Evolutionary conservation across 1,140 invertebrate species (phyloP).

Genomic region (Drosophila micromelanica): DNA sequence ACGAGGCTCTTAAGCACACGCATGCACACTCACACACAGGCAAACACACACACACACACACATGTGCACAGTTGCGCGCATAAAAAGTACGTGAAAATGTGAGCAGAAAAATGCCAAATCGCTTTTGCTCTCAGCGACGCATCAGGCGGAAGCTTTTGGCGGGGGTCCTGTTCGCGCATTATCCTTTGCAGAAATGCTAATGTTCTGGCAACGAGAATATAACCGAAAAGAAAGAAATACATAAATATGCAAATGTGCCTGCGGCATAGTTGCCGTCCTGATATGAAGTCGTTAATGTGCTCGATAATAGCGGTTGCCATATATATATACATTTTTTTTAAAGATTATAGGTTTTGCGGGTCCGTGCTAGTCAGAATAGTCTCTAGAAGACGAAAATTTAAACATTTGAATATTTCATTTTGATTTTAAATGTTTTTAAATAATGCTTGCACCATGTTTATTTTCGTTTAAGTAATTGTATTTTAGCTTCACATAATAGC

Average conservation of each 20-base stretch:
- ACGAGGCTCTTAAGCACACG: constrained; percentile 79
- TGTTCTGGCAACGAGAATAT: constrained; percentile 55
- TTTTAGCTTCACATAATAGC: too few relatives aligned
- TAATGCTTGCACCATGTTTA: too few relatives aligned
- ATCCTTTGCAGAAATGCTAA: constrained; percentile 77
- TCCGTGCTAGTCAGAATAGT: background rate
- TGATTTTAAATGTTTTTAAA: too few relatives aligned
- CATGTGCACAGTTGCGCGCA: constrained; percentile 2
- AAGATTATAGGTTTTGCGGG: background rate
- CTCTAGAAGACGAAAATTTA: too few relatives aligned
- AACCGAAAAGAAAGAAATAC: constrained; percentile 56
- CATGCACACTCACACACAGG: constrained; percentile 34
- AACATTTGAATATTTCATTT: too few relatives aligned
- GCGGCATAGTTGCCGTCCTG: constrained; percentile 65
- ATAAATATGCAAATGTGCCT: constrained; percentile 79
- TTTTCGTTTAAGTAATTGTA: too few relatives aligned
- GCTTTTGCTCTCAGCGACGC: constrained; percentile 17
- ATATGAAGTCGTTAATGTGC: constrained; percentile 78
- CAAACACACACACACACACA: constrained; percentile 15
- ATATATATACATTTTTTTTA: background rate
- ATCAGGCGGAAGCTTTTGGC: constrained; percentile 16
- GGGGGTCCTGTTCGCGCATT: constrained; percentile 48
- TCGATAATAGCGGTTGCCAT: constrained; percentile 50
- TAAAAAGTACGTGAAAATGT: constrained; percentile 51
- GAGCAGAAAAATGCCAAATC: constrained; percentile 68